Conservation (phyloP, 2,797 vertebrate genomes). For the Poeciliopsis presidionis region DNA sequence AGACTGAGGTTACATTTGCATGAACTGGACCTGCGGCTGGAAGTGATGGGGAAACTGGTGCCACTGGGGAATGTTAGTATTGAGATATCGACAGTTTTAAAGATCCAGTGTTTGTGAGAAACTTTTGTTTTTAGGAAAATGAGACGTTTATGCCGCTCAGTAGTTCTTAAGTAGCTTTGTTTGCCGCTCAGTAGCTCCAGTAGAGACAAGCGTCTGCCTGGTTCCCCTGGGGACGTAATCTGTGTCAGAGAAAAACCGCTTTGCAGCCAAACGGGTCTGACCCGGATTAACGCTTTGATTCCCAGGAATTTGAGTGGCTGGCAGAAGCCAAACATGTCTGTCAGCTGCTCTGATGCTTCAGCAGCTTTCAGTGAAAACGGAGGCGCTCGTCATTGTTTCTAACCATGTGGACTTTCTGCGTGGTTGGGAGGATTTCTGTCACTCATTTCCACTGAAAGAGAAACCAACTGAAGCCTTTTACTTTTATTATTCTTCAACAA, state of each 20-base stretch:
- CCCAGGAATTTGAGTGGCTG: slow-evolving; percentile 4
- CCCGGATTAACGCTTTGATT: slow-evolving; percentile 23
- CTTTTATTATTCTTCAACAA: not conserved
- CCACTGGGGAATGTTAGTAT: not conserved
- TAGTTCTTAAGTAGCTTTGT: not conserved
- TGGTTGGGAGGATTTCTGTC: not conserved
- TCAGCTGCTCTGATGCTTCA: slow-evolving; percentile 22
- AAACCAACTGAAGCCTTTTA: not conserved
- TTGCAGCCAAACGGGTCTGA: slow-evolving; percentile 23
- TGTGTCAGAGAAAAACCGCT: not conserved
- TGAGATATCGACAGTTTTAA: not conserved
- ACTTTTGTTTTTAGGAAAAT: not conserved
- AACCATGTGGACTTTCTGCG: not conserved
- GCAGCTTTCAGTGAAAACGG: not conserved
- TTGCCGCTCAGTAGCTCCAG: not conserved
- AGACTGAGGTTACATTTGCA: slow-evolving; percentile 48
- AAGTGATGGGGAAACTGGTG: not conserved
- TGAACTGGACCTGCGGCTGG: slow-evolving; percentile 19
- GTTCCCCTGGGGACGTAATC: slow-evolving; percentile 1
- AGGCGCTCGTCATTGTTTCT: not conserved
- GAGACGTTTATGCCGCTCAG: not conserved
- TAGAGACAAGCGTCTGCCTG: slow-evolving; percentile 5
- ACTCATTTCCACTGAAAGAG: not conserved
- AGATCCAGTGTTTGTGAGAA: not conserved
- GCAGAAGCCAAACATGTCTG: not conserved